These are phyloP conservation scores for Scyliorhinus canicula DNA, from an alignment of 2,797 vertebrate genomes.

Conservation along the genomic window DNA sequence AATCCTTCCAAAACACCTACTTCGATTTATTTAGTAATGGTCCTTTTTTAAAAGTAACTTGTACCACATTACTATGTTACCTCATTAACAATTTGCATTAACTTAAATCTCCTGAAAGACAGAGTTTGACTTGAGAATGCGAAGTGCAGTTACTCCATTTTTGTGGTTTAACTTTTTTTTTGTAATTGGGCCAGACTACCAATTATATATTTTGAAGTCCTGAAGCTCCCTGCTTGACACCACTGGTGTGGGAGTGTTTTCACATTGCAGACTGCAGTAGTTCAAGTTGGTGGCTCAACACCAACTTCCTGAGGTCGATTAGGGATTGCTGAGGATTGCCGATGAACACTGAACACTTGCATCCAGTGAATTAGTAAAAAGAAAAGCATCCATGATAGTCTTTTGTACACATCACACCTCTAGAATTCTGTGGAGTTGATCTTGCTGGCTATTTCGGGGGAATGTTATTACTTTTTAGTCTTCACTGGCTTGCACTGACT, in stretches of 20 bases:
- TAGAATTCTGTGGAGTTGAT: neutral
- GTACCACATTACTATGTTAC: no score
- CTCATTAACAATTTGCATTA: no score
- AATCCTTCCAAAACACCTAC: no score
- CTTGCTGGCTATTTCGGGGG: neutral
- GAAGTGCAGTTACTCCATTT: no score
- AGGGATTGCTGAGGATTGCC: neutral
- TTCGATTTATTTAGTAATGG: no score
- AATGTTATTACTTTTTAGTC: conserved; percentile 4
- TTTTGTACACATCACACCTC: neutral
- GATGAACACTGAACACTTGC: neutral
- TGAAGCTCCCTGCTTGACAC: neutral
- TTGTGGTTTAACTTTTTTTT: no score
- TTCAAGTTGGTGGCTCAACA: neutral
- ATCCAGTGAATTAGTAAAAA: neutral
- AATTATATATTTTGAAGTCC: neutral
- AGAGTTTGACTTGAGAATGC: no score
- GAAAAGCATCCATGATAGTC: neutral
- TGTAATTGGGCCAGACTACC: neutral
- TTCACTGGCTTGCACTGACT: neutral
- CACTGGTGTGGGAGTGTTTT: neutral
- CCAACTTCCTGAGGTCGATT: neutral
- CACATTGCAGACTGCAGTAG: neutral
- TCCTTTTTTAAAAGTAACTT: no score
- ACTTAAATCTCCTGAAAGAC: no score